Base-by-base conservation (phyloP, 2,888 invertebrate genomes). In the Rhamnusium bicolor region DNA sequence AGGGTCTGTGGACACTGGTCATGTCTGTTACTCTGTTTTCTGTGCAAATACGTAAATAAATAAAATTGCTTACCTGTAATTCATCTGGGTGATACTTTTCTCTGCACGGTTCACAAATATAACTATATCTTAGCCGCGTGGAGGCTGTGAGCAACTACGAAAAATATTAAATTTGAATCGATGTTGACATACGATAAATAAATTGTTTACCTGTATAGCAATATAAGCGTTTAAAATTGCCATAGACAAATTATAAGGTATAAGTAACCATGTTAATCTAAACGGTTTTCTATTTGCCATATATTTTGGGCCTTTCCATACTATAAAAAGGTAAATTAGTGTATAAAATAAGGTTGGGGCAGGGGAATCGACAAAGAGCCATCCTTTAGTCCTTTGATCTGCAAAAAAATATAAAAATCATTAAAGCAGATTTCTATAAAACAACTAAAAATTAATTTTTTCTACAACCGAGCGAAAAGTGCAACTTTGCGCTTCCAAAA, bases 211-310 rank as follows among this genome's bases (percentile, higher is more conserved):
- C 90, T 96, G 94, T 73, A 93, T 87, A 66, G 94, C 94, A 86
- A 98, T 98, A 84, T 95, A 96, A 2, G 92, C 91, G 86, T 97
- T 98, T 60, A 98, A 89, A 0, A 89, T 89, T 2, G 96, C 95
- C 93, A 97, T 94, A 0, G 92, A 91, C 75, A 97, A 88, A 88
- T 98, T 98, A 86, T 98, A 97, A 2, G 94, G 92, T 69, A 98
- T 92, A 76, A 98, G 89, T 1, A 94, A 87, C 91, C 92, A 92
- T 18, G 93, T 93, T 58, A 98, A 88, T 79, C 93, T 90, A 83
- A 95, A 93, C 0, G 97, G 94, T 84, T 91, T 91, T 73, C 94
- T 90, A 77, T 93, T 91, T 85, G 91, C 91, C 97, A 97, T 96
- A 40, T 94, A 80, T 85, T 92, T 94, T 47, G 97, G 97, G 1